phyloP scores from a whole-genome alignment of 2,888 invertebrate genomes.

The Pseudoips prasinana region DNA sequence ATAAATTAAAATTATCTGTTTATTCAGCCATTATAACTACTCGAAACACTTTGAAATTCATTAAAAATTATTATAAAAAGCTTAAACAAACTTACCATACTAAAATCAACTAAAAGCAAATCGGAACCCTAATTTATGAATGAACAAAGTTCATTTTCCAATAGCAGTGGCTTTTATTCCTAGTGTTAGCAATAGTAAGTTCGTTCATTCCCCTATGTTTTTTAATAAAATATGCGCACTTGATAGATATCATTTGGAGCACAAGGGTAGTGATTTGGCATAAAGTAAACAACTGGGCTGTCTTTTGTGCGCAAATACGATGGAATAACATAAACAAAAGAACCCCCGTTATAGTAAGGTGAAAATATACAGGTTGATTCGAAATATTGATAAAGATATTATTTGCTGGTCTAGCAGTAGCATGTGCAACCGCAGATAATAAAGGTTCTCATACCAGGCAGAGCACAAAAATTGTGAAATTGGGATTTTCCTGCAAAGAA shows the following conservation, averaged over 20 bases:
- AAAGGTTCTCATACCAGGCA: too few relatives aligned
- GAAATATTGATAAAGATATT: too few relatives aligned
- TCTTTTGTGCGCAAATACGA: slow-evolving; percentile 71
- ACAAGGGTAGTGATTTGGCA: slow-evolving; percentile 75
- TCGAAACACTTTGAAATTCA: slow-evolving; percentile 36
- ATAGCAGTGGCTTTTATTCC: slow-evolving; percentile 1
- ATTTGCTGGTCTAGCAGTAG: too few relatives aligned
- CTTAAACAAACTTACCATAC: slow-evolving; percentile 5
- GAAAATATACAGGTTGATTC: slow-evolving; percentile 54
- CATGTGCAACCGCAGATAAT: too few relatives aligned
- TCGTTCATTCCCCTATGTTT: slow-evolving; percentile 66
- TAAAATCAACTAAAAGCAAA: background rate
- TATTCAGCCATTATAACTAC: slow-evolving; percentile 39
- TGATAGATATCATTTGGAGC: slow-evolving; percentile 66
- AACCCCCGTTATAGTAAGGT: slow-evolving; percentile 53
- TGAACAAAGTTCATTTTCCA: slow-evolving; percentile 10
- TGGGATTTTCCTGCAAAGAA: too few relatives aligned
- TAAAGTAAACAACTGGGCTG: slow-evolving; percentile 72
- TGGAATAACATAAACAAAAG: slow-evolving; percentile 76
- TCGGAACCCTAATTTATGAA: background rate
- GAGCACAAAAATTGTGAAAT: too few relatives aligned
- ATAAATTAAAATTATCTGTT: too few relatives aligned
- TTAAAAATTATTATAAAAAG: slow-evolving; percentile 49
- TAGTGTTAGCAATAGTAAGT: too few relatives aligned
- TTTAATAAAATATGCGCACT: slow-evolving; percentile 70